Conservation (phyloP, 2,797 vertebrate genomes). For the Rhinichthys osculus region DNA sequence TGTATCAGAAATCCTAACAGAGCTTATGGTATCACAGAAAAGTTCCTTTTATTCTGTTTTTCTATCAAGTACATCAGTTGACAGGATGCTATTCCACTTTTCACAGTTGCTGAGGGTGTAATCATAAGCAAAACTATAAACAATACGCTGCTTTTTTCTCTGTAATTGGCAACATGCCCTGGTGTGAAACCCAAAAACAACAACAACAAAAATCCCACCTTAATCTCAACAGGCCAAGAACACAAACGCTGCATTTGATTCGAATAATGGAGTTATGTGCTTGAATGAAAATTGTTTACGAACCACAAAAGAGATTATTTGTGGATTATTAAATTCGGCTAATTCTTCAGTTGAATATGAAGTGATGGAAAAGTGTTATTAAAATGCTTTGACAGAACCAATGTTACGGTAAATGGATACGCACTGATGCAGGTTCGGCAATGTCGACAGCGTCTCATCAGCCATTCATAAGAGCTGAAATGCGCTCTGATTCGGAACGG, state of each 20-base stretch:
- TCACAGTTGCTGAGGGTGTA: slow-evolving; percentile 48
- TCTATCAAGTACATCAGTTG: slow-evolving; percentile 29
- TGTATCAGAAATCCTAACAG: slow-evolving; percentile 45
- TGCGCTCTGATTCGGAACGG: slow-evolving; percentile 37
- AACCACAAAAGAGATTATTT: slow-evolving; percentile 61
- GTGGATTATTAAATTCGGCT: slow-evolving; percentile 69
- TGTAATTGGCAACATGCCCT: slow-evolving; percentile 43
- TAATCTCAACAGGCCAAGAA: slow-evolving; percentile 47
- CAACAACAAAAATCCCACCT: slow-evolving; percentile 34
- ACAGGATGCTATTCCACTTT: slow-evolving; percentile 33
- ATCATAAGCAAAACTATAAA: slow-evolving; percentile 51
- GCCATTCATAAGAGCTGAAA: slow-evolving; percentile 55
- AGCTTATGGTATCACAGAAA: slow-evolving; percentile 23
- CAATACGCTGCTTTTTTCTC: slow-evolving; percentile 39
- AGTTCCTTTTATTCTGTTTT: slow-evolving; percentile 14
- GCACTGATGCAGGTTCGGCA: slow-evolving; percentile 48
- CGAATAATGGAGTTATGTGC: slow-evolving; percentile 58
- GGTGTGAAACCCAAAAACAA: slow-evolving; percentile 20
- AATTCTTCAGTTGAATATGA: slow-evolving; percentile 65
- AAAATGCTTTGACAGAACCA: slow-evolving; percentile 53
- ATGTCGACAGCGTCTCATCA: slow-evolving; percentile 59
- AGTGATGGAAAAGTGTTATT: slow-evolving; percentile 57
- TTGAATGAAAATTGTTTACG: slow-evolving; percentile 56
- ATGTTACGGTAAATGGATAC: slow-evolving; percentile 48
- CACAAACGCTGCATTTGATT: slow-evolving; percentile 64